phyloP scores from a whole-genome alignment of 2,113 vertebrate genomes.

The Anthoscopus minutus region DNA sequence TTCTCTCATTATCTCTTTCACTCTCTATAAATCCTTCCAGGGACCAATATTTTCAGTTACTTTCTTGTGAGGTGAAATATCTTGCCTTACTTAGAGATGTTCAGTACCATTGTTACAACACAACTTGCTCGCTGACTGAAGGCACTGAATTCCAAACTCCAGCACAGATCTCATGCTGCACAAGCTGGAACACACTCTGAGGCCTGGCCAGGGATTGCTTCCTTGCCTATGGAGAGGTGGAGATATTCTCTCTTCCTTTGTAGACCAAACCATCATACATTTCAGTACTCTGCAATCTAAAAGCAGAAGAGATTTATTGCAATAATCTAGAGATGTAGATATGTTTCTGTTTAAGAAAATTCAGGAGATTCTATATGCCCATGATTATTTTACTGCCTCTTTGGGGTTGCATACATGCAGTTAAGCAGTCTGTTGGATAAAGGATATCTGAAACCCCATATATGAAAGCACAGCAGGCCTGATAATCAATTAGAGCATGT shows the following conservation, averaged over 20 bases:
- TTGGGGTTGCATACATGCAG: background rate
- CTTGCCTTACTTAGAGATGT: background rate
- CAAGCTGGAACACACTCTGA: background rate
- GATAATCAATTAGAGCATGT: background rate
- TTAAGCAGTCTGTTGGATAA: background rate
- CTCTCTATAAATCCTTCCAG: background rate
- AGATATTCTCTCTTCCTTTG: background rate
- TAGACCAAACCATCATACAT: background rate
- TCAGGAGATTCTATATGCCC: background rate
- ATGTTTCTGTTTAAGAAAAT: background rate
- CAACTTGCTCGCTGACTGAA: background rate
- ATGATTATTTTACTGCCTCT: background rate
- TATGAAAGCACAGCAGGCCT: background rate
- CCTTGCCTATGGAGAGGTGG: background rate
- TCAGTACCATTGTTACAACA: background rate
- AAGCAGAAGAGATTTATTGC: background rate
- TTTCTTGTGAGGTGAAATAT: background rate
- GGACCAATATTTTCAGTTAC: background rate
- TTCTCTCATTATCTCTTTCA: background rate
- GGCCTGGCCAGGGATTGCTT: background rate
- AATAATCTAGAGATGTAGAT: background rate
- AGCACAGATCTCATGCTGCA: background rate
- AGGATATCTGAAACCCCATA: background rate
- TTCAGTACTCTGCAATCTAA: background rate
- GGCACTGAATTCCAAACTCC: background rate